A percentile compares a stretch with the other conserved stretches of the same genome.
phyloP scores from a whole-genome alignment of 2,113 vertebrate genomes.

The Hydrochoerus hydrochaeris region DNA sequence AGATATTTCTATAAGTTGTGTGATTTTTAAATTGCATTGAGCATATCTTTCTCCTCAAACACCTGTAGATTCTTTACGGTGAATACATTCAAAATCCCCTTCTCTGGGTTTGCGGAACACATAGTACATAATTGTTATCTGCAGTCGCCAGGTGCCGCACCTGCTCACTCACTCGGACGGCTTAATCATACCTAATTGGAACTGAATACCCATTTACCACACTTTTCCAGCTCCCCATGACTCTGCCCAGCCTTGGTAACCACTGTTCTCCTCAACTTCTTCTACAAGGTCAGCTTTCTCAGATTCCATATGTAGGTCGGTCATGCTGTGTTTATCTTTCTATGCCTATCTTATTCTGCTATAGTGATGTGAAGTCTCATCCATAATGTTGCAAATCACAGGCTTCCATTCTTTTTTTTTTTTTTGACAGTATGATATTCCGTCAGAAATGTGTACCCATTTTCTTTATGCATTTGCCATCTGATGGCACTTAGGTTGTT shows the following conservation, averaged over 20 bases:
- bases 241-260: too few species aligned
- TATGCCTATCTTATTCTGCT: background rate
- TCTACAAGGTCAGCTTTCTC: background rate
- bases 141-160: background rate
- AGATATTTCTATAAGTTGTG: background rate
- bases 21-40: background rate
- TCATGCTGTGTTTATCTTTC: background rate
- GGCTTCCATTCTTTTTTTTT: background rate
- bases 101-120: background rate
- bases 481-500: background rate
- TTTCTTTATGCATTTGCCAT: background rate
- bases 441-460: background rate
- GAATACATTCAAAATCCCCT: background rate
- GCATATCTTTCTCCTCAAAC: background rate
- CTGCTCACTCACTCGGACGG: background rate
- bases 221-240: accelerated
- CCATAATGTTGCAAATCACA: too few species aligned
- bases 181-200: background rate
- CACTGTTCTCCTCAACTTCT: background rate
- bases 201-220: background rate
- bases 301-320: too few species aligned
- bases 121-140: background rate
- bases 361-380: background rate
- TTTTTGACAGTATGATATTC: background rate
- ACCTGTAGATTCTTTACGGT: background rate